Percentiles rank a stretch among this genome's conserved stretches.
These are phyloP conservation scores for Hypsopygia costalis DNA, from an alignment of 2,888 invertebrate genomes.

Conservation along the genomic window DNA sequence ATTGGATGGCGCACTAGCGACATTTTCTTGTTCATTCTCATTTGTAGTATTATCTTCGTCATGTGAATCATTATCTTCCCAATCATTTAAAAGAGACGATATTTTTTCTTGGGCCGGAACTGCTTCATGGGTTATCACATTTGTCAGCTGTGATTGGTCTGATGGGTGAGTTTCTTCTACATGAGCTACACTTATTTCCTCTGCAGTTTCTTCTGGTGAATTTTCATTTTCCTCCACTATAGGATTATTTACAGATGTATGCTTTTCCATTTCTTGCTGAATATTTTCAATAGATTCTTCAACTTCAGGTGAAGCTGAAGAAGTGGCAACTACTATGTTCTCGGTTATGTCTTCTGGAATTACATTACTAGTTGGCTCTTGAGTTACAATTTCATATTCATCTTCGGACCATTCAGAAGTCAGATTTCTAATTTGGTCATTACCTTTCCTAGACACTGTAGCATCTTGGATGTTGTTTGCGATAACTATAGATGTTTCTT, in stretches of 20 bases:
- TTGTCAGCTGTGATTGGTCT: conserved; percentile 15
- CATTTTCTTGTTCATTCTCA: conserved; percentile 6
- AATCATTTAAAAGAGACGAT: conserved; percentile 67
- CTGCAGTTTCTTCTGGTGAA: conserved; percentile 25
- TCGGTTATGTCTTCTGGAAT: conserved; percentile 6
- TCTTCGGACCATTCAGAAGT: conserved; percentile 66
- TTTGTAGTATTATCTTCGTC: conserved; percentile 31
- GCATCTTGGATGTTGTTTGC: conserved; percentile 14
- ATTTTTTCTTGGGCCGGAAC: conserved; percentile 48
- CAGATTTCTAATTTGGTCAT: conserved; percentile 44
- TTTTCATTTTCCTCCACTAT: conserved; percentile 26
- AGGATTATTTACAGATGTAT: conserved; percentile 22
- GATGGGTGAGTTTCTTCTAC: conserved; percentile 15
- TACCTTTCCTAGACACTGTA: conserved; percentile 24
- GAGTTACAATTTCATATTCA: conserved; percentile 35
- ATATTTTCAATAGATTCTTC: conserved; percentile 75
- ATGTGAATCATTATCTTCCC: conserved; percentile 75
- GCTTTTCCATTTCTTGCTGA: conserved; percentile 67
- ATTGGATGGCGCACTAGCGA: not conserved
- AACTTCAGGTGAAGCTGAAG: conserved; percentile 31
- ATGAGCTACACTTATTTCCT: conserved; percentile 21
- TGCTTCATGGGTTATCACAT: conserved; percentile 23
- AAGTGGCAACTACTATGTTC: conserved; percentile 10
- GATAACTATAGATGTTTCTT: conserved; percentile 13
- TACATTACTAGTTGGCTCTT: conserved; percentile 14